Evolutionary conservation across 2,797 vertebrate genomes (phyloP), one percentile per base, ranked within the genome.

Genomic region (Hipposideros larvatus): DNA sequence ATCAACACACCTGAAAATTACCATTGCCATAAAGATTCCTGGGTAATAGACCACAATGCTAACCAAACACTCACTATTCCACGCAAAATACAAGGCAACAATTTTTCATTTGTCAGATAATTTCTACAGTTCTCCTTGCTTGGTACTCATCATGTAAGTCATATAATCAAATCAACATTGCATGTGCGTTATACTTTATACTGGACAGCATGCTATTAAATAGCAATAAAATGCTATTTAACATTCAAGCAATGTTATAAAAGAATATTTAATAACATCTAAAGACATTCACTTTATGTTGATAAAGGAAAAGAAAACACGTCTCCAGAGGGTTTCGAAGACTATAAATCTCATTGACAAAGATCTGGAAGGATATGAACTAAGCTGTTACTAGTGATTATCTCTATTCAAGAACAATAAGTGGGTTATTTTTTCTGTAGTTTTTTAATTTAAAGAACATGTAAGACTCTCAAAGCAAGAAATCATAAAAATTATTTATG

Each of bases 191-290:
- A 34, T 79, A 79, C 4, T 85, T 79, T 41, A 79, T n/a, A 59
- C 63, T 65, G 41, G 66, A 59, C 63, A 79, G 24, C 31, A 83
- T 18, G 14, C 41, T 84, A 43, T 66, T 73, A 91, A 91, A 88
- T 84, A 87, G 68, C 8, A 91, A 26, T n/a, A 82, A 88, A 57
- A 84, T 79, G 48, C 85, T 43, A 41, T 71, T 92, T 79, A 66
- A 53, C 14, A 73, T 34, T 77, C 37, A 94, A 68, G 31, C 11
- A 34, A 77, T 87, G 11, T 53, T 65, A 84, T 7, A 65, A 65
- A 93, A 85, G 14, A 83, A 65, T 37, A 51, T 21, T 96, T 63
- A 71, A 75, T 71, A 53, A 68, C 53, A 77, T 65, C 43, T 46
- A 53, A 90, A 84, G 73, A 34, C 28, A 37, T 41, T 74, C 57